A percentile compares a stretch with the other conserved stretches of the same genome.
phyloP scores from a whole-genome alignment of 2,797 vertebrate genomes.

The Cygnus olor region DNA sequence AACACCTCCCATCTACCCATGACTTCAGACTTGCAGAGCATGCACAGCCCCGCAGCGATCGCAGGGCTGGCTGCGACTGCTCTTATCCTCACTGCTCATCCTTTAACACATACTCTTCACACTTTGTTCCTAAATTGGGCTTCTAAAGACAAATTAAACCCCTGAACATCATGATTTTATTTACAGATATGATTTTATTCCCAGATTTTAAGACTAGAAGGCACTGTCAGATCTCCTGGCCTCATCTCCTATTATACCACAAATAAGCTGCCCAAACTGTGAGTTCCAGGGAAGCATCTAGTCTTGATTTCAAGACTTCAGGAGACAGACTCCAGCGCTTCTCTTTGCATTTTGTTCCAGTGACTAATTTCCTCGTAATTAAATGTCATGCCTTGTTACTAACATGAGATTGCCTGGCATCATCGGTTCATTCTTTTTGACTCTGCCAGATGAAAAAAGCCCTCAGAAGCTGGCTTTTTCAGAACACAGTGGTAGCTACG shows the following conservation, averaged over 20 bases:
- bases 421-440: neutral
- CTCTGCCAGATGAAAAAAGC: neutral
- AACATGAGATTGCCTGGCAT: neutral
- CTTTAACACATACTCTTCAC: conserved; percentile 11
- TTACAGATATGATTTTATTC: neutral
- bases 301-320: neutral
- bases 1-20: neutral
- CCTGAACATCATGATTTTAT: neutral
- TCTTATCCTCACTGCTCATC: conserved; percentile 8
- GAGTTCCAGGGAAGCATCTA: neutral
- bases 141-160: neutral
- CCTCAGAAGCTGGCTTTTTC: neutral
- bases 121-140: conserved; percentile 15
- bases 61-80: neutral
- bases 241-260: neutral
- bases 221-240: neutral
- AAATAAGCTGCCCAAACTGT: neutral
- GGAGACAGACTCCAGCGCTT: neutral
- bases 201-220: neutral
- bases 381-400: neutral
- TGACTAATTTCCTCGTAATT: neutral
- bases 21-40: conserved; percentile 9
- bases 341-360: neutral
- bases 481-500: neutral
- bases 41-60: neutral